phyloP scores from a whole-genome alignment of 2,113 vertebrate genomes.

The Microcebus tavaratra region DNA sequence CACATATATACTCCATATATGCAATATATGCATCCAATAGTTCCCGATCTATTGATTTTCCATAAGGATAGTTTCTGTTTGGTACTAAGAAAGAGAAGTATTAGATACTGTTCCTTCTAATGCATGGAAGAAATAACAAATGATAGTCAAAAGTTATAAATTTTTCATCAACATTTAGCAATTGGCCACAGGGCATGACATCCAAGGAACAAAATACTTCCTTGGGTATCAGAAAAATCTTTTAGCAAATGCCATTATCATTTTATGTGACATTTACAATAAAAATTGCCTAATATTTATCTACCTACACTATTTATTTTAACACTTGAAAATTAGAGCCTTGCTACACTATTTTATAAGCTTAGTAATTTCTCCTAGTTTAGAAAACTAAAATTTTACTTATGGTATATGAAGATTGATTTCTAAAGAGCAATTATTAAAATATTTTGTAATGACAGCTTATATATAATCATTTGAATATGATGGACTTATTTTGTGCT shows the following conservation, averaged over 20 bases:
- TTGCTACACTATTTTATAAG: background rate
- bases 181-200: background rate
- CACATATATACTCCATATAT: background rate
- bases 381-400: constrained; percentile 22
- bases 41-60: background rate
- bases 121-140: background rate
- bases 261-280: constrained; percentile 32
- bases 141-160: background rate
- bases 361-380: background rate
- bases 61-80: background rate
- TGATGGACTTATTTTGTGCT: background rate
- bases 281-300: background rate
- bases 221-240: constrained; percentile 1
- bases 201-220: background rate
- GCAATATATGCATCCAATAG: too few relatives aligned
- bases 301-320: background rate
- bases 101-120: background rate
- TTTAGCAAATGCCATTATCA: background rate
- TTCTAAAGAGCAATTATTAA: background rate
- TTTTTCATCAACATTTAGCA: constrained; percentile 31
- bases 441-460: background rate
- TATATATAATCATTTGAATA: background rate
- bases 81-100: background rate
- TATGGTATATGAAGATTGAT: background rate
- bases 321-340: background rate